Base-by-base conservation (phyloP, 2,113 vertebrate species). In the Thinocorus orbignyianus region DNA sequence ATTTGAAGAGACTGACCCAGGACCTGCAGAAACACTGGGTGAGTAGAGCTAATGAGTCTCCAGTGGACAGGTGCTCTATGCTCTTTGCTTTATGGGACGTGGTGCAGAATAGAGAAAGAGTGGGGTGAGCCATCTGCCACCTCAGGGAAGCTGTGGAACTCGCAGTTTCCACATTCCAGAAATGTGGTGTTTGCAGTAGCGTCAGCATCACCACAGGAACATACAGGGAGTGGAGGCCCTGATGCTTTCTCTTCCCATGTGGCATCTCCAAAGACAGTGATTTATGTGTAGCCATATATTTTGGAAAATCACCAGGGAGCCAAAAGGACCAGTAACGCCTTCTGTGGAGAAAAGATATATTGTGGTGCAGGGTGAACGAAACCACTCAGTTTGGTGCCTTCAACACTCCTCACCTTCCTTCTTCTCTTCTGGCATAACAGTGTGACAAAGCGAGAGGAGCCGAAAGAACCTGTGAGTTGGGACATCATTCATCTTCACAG, bases 391-490 rank as follows among this genome's bases (percentile, higher is more conserved):
- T 23, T 31, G 8, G 26, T 61, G 76, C 49, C 35, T 69, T 72
- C 73, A 68, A 11, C 9, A 88, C 31, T 46, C 28, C 98, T 98
- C 95, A 99, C 99, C 99, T 95, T 98, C 97, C 25, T 94, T 98
- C 95, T 99, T 99, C 86, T 99, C 99, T 88, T 99, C 99, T 4
- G 99, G 96, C 98, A 99, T 99, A 91, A 99, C 99, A 0, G 99
- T 99, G 96, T 99, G 99, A 81, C 99, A 99, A 23, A 99, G 93
- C 4, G 99, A 98, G 78, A 99, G 98, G 65, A 99, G 96, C 11
- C 99, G 98, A 96, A 99, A 99, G 96, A 99, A 99, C n/a, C 93
- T 86, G 51, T 98, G 98, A 0, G 98, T 98, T 0, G 97, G 92
- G 2, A 5, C 58, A 66, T 98, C 98, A 23, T 83, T 96, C 19